A percentile compares a stretch with the other conserved stretches of the same genome.
These are phyloP conservation scores for Drosophila imparisetae DNA, from an alignment of 2,888 invertebrate species.

Conservation along the genomic window DNA sequence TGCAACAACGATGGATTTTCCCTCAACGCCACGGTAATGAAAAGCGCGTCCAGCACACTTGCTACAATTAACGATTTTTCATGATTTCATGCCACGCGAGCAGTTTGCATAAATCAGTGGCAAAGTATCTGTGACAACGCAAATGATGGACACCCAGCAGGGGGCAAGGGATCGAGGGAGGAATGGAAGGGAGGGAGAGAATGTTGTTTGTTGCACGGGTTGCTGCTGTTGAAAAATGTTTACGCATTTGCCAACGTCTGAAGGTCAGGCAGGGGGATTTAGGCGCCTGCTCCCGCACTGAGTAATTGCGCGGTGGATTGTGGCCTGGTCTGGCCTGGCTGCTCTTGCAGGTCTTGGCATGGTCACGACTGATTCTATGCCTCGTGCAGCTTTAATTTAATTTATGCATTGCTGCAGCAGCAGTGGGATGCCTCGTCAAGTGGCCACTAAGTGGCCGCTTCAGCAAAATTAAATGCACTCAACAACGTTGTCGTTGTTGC, in stretches of 20 bases:
- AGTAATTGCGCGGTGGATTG: constrained; percentile 67
- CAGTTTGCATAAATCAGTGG: constrained; percentile 78
- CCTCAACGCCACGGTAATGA: constrained; percentile 45
- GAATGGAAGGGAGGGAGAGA: background rate
- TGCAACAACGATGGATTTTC: constrained; percentile 12
- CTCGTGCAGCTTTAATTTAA: constrained; percentile 70
- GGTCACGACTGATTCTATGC: constrained; percentile 44
- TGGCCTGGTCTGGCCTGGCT: constrained; percentile 7
- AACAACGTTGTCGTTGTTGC: constrained; percentile 46
- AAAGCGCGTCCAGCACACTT: constrained; percentile 64
- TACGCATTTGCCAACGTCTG: constrained; percentile 78
- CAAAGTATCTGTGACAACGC: constrained; percentile 77
- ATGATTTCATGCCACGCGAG: constrained; percentile 59
- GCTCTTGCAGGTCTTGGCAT: constrained; percentile 20
- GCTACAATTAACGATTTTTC: constrained; percentile 77
- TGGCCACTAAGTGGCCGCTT: constrained; percentile 75
- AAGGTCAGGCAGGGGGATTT: constrained; percentile 67
- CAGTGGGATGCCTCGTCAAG: constrained; percentile 30
- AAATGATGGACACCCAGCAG: constrained; percentile 16
- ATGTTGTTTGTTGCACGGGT: constrained; percentile 13
- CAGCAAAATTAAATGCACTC: constrained; percentile 74
- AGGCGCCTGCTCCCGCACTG: constrained; percentile 60
- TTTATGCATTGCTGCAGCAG: constrained; percentile 59
- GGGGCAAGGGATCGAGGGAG: background rate
- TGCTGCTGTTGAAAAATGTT: constrained; percentile 68